Conservation (phyloP, 1,140 invertebrate species). For the Drosophila lacteicornis region DNA sequence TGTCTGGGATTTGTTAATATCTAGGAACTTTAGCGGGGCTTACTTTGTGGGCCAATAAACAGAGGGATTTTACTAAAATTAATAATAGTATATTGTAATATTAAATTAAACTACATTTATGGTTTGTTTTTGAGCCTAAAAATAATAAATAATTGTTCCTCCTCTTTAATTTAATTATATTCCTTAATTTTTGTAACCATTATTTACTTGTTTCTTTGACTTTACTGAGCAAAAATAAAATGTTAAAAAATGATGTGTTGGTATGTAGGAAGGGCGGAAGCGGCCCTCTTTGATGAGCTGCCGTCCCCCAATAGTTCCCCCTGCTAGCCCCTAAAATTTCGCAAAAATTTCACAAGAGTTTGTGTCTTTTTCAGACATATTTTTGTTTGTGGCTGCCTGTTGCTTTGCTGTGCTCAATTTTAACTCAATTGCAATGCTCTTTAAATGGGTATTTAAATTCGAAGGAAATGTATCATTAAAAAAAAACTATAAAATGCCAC, state of each 20-base stretch:
- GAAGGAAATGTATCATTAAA: neutral
- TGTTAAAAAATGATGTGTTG: neutral
- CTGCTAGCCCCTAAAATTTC: conserved; percentile 3
- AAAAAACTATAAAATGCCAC: too few species aligned
- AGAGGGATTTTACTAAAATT: neutral
- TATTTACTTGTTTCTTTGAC: conserved; percentile 2
- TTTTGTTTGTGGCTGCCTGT: neutral
- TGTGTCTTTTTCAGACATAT: conserved; percentile 48
- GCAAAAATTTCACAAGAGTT: conserved; percentile 36
- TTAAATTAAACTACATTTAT: neutral
- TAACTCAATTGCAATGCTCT: neutral
- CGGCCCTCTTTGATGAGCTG: conserved; percentile 51
- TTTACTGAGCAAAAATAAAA: conserved; percentile 1
- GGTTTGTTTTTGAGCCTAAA: neutral
- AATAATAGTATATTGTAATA: neutral
- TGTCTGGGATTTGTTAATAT: neutral
- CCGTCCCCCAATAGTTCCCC: conserved; percentile 7
- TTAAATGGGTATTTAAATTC: neutral
- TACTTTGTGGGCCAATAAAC: neutral
- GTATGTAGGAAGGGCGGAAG: conserved; percentile 14
- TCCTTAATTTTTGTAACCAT: conserved; percentile 1
- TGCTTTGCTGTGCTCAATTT: neutral
- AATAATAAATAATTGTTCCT: too few species aligned
- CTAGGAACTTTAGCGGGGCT: neutral
- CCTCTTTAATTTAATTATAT: neutral